Base-by-base conservation (phyloP, 1,140 invertebrate genomes). In the Tetranychus cinnabarinus region DNA sequence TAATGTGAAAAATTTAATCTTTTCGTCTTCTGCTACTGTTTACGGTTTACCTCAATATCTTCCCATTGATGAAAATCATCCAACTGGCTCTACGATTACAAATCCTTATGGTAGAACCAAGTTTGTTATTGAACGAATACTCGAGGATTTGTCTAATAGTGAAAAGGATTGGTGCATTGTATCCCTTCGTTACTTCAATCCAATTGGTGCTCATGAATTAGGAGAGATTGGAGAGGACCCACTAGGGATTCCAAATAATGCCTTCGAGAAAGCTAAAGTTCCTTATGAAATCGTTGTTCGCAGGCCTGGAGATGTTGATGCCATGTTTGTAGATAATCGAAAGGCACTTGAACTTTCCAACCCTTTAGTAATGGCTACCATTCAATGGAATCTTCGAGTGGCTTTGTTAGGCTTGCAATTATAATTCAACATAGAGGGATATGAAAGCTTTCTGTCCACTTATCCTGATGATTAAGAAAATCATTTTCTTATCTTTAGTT, bases 51-150 rank as follows among this genome's bases (percentile, higher is more conserved):
- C 90, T 15, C 74, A 81, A 63, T 77, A 80, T 67, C 74, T 95
- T 47, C 91, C 91, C 2, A 81, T 95, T 34, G 86, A 84, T 50
- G 91, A 96, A 73, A 75, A 78, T 6, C 86, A 91, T 71, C 80
- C 80, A 2, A 85, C 82, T 6, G 90, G 90, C 1, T 75, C 76
- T 73, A 70, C 81, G 78, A 88, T 91, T 63, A 92, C 92, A 54
- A 98, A 93, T 76, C 89, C 93, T 15, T 98, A 99, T 74, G 96
- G 93, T 46, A 85, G 86, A 71, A 91, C 92, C 42, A 99, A 99
- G 77, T 96, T 82, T 73, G 90, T 97, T 73, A 88, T 95, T 61
- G 96, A 99, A 75, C 88, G 96, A 76, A 96, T 99, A 67, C 78
- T 98, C 60, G 86, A 83, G 71, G 95, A 96, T 73, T 23, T 55